Percentiles rank a stretch among this genome's conserved stretches.
These are phyloP conservation scores for Drosophila macrospina DNA, from an alignment of 2,888 invertebrate species.

Conservation along the genomic window DNA sequence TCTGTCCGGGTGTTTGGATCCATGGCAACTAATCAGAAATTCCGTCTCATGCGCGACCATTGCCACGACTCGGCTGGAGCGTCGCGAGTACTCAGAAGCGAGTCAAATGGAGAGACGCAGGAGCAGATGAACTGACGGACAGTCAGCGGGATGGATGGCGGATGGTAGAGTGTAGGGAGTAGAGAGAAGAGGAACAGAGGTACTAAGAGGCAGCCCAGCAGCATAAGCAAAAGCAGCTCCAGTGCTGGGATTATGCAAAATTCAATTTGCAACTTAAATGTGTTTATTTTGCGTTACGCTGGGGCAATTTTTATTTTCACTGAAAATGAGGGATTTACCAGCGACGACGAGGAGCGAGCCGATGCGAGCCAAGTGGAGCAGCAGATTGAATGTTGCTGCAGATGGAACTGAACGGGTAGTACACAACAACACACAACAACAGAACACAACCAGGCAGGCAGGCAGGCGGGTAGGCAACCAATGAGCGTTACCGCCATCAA, in stretches of 20 bases:
- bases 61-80: conserved; percentile 50
- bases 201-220: conserved; percentile 37
- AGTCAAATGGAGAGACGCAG: background rate
- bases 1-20: conserved; percentile 46
- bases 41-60: conserved; percentile 75
- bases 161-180: background rate
- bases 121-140: conserved; percentile 5
- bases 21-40: conserved; percentile 76
- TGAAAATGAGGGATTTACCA: conserved; percentile 79
- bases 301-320: conserved; percentile 80
- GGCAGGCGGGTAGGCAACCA: conserved; percentile 42
- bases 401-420: conserved; percentile 42
- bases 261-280: conserved; percentile 85
- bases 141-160: background rate
- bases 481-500: conserved; percentile 76
- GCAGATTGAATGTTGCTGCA: conserved; percentile 1
- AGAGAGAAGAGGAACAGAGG: conserved; percentile 12
- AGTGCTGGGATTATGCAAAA: conserved; percentile 80
- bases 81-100: conserved; percentile 27
- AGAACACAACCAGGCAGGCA: conserved; percentile 17
- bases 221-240: conserved; percentile 18
- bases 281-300: conserved; percentile 84
- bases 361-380: background rate
- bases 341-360: conserved; percentile 17
- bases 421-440: conserved; percentile 4